phyloP scores from a whole-genome alignment of 2,797 vertebrate genomes.

The Neostethus bicornis region DNA sequence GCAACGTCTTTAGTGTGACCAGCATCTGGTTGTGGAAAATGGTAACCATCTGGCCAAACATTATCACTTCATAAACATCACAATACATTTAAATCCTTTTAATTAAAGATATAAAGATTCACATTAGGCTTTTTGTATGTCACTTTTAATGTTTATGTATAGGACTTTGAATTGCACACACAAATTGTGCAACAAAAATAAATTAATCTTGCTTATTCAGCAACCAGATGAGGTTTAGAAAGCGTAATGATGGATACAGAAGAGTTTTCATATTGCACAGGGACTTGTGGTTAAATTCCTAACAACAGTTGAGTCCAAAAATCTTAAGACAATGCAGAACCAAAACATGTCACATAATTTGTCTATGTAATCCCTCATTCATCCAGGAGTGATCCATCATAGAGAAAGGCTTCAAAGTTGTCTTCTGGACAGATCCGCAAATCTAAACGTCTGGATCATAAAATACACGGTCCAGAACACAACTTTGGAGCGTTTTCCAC shows the following conservation, averaged over 20 bases:
- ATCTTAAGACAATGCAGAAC: slow-evolving; percentile 10
- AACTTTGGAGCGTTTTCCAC: too few relatives aligned
- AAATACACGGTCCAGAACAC: too few relatives aligned
- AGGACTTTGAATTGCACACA: background rate
- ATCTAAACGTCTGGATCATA: too few relatives aligned
- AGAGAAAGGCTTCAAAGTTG: too few relatives aligned
- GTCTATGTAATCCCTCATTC: too few relatives aligned
- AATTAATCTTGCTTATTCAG: too few relatives aligned
- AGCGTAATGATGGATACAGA: background rate
- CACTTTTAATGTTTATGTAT: too few relatives aligned
- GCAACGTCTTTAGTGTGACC: slow-evolving; percentile 19
- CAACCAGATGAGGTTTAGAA: background rate
- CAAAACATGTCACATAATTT: slow-evolving; percentile 1
- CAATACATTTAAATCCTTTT: background rate
- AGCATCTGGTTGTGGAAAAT: slow-evolving; percentile 4
- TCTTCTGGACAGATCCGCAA: too few relatives aligned
- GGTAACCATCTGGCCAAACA: slow-evolving; percentile 15
- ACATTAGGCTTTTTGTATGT: too few relatives aligned
- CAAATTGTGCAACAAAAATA: too few relatives aligned
- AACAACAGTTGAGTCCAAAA: slow-evolving; percentile 14
- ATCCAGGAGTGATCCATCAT: too few relatives aligned
- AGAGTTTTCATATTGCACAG: background rate
- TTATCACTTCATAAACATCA: slow-evolving; percentile 4
- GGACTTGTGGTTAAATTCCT: background rate
- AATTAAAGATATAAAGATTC: too few relatives aligned